Evolutionary conservation across 2,797 vertebrate genomes (phyloP), one percentile per base, ranked within the genome.

Genomic region (Lagodon rhomboides): DNA sequence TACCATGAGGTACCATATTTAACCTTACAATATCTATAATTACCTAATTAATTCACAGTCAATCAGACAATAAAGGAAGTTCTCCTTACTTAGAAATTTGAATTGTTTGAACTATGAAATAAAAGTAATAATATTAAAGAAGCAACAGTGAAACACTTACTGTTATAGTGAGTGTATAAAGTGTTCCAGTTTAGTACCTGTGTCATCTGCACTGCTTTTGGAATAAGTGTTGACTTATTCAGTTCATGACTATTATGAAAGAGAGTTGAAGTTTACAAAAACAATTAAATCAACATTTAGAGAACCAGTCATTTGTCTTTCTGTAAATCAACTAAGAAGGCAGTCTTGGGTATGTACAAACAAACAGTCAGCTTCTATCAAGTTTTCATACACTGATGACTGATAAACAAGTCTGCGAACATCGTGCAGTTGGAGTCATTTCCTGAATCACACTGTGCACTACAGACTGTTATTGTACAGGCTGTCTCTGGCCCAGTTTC

Each of bases 361-460:
- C 38, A 79, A 58, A 53, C 34, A 69, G 22, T 17, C 44, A 20
- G 59, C 44, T 46, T 23, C 23, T 9, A 67, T 58, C 22, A 51
- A 38, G 74, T 70, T 53, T 56, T 60, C 64, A 38, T 46, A 34
- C 51, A 10, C 23, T 38, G 47, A 43, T 16, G 50, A 12, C 55
- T 63, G 47, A 61, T 67, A 74, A 82, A 73, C 64, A 65, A 43
- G 38, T 62, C 34, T 17, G 58, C 61, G 54, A 64, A 41, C n/a
- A 22, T 34, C 61, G 38, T 68, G 82, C 47, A 12, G 53, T 27
- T 56, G 53, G 73, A 62, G 27, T 38, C 4, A 30, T 27, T 61
- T 30, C 51, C 59, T 63, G 51, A 58, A 69, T 77, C 55, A 49
- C 12, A 9, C 30, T 47, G 16, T 54, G 56, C 20, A 12, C 49